Base-by-base conservation (phyloP, 2,113 vertebrate species). In the Pluvianellus socialis region DNA sequence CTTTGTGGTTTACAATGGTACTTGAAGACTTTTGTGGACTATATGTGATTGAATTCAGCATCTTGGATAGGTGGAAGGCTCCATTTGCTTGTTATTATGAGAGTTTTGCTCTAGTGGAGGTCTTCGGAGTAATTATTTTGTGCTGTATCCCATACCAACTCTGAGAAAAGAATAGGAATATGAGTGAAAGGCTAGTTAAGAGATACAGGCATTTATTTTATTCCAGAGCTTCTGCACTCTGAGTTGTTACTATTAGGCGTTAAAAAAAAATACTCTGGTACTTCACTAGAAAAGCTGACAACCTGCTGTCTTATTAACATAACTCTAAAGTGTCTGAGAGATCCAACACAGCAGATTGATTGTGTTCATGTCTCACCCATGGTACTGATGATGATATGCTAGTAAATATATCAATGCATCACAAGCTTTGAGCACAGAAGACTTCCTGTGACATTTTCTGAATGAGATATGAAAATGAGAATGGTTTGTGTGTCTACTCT, bases 241-340 rank as follows among this genome's bases (percentile, higher is more conserved):
- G 47, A 76, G 66, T 92, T 80, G 70, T 81, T 88, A 55, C 86
- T 94, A 85, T 97, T 91, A 89, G 67, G 53, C 35, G 52, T 85
- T 86, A n/a, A 91, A 95, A 95, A 95, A 86, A 84, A 68, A 21
- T 22, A 42, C 27, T 89, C 72, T 80, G 83, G 50, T 96, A 87
- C 53, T 90, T 94, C 65, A 84, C 61, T 70, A 75, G 88, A 79
- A 86, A 90, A 95, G 76, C 97, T 97, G 95, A 81, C 97, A 96
- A 79, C 42, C 83, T 94, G 92, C 93, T 96, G 95, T 94, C 93
- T 93, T 93, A 96, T 97, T 97, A 97, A 93, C 93, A 91, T 93
- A 94, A 96, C 76, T 93, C 79, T 72, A 96, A 89, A 63, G 3
- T 94, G 87, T 96, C 94, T 96, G 89, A 96, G 94, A 82, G 87